Conservation (phyloP, 2,113 vertebrate species). For the Leptocoma aspasia region DNA sequence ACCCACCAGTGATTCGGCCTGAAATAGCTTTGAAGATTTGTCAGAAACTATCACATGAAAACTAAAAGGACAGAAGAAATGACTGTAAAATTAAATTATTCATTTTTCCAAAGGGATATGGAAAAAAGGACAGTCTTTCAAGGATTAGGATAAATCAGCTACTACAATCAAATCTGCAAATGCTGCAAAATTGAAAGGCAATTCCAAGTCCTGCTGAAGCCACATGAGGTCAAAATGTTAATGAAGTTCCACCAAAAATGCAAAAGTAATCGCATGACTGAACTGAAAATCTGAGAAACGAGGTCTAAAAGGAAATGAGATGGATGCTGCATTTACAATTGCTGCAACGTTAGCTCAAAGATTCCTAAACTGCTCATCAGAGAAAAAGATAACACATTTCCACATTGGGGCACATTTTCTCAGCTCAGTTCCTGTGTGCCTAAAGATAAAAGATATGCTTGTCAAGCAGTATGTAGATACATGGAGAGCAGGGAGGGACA, state of each 20-base stretch:
- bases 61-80: neutral
- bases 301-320: neutral
- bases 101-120: neutral
- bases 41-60: neutral
- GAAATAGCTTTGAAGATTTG: neutral
- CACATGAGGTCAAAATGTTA: neutral
- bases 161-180: constrained; percentile 11
- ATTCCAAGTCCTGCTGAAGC: neutral
- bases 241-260: neutral
- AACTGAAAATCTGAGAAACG: neutral
- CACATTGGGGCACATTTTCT: neutral
- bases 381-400: neutral
- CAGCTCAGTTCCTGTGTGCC: neutral
- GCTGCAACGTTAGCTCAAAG: neutral
- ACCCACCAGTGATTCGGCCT: neutral
- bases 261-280: neutral
- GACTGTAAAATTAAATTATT: neutral
- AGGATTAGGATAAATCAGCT: neutral
- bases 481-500: neutral
- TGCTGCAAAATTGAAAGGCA: neutral
- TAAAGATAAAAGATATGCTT: neutral
- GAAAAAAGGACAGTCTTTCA: neutral
- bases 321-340: neutral
- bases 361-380: neutral
- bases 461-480: neutral